Evolutionary conservation across 2,888 invertebrate genomes (phyloP), one percentile per base, ranked within the genome.

Genomic region (Biston stratarius): DNA sequence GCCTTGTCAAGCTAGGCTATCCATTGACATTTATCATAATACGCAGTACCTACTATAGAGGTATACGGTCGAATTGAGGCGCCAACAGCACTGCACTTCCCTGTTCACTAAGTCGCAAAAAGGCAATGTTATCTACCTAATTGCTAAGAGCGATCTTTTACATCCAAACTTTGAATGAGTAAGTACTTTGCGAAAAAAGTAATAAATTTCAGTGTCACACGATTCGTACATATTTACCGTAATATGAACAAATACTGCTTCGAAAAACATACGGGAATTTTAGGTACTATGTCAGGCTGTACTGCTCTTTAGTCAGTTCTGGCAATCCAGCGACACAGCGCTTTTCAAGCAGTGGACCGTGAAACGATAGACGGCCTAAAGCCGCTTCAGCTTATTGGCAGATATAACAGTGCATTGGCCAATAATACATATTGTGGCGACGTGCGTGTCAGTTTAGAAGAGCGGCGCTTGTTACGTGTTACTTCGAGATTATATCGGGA

Each of bases 321-420:
- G 36, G 36, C 44, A 47, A 63, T 55, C 53, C 61, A 67, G 70
- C 69, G 61, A 44, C 67, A 67, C 65, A 73, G 69, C 73, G 67
- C 68, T 67, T 72, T 55, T 64, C 51, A 63, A 36, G 58, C 67
- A 73, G 70, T 70, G 69, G 53, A 61, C 64, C 57, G 69, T 70
- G 69, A 68, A 70, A 71, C 70, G 67, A 74, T 72, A 64, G 67
- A 70, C 70, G 63, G 59, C 65, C 64, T 63, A 67, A 72, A 73
- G 68, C 71, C 70, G 67, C 64, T 74, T 56, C 51, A 69, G 64
- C 58, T 64, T 66, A 68, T 63, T 68, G 60, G 59, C 62, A 59
- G 59, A 55, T 58, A 62, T 52, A 56, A 59, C 38, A 34, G 66
- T 44, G 56, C 51, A 56, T 42, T 63, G 48, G 55, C 59, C 59